These are phyloP conservation scores for Lepisosteus oculatus DNA, from an alignment of 2,113 vertebrate genomes.

Conservation along the genomic window DNA sequence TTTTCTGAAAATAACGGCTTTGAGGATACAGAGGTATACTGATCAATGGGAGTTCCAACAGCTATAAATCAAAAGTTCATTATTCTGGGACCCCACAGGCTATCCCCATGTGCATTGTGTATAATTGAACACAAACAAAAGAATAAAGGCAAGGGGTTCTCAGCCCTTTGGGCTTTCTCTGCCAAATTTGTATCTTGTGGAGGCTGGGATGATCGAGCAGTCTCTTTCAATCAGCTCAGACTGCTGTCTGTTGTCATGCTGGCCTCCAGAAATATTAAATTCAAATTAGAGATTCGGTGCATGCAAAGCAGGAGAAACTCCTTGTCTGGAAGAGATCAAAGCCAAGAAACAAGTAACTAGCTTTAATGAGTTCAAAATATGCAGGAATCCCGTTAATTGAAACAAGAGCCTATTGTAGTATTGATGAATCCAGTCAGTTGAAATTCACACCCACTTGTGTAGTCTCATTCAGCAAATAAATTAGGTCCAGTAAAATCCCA, in stretches of 20 bases:
- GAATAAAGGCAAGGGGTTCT: constrained; percentile 5
- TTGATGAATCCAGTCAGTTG: constrained; percentile 7
- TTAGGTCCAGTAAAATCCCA: constrained; percentile 13
- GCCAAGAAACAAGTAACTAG: constrained; percentile 8
- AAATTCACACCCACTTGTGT: background rate
- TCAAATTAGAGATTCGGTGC: constrained; percentile 2
- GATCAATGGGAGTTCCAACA: background rate
- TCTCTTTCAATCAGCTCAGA: background rate
- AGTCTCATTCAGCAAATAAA: background rate
- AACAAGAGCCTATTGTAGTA: background rate
- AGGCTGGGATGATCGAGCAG: constrained; percentile 8
- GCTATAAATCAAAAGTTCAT: background rate
- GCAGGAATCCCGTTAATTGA: constrained; percentile 26
- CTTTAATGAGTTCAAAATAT: constrained; percentile 8
- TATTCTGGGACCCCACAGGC: background rate
- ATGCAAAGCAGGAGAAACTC: background rate
- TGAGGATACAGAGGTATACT: background rate
- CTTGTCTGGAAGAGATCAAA: constrained; percentile 27
- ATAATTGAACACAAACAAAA: constrained; percentile 5
- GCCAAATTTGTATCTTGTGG: background rate
- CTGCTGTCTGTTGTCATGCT: background rate
- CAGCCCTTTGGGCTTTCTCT: background rate
- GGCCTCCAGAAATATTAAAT: constrained; percentile 5
- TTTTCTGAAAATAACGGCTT: background rate
- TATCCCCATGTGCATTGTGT: background rate